Conservation (phyloP, 2,113 vertebrate species). For the Melozone crissalis region DNA sequence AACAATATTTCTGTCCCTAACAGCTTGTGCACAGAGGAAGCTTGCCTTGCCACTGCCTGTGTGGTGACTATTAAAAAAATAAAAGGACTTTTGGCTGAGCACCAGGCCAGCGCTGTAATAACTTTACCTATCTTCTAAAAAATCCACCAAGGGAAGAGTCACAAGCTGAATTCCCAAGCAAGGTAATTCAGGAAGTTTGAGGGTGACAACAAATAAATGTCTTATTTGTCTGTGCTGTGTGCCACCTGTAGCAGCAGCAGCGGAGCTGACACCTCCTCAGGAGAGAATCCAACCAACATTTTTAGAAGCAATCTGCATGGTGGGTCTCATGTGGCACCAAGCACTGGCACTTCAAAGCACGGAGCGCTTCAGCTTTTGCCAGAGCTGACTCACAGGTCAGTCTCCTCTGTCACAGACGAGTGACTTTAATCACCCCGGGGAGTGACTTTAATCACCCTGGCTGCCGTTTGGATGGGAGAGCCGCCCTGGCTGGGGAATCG, state of each 20-base stretch:
- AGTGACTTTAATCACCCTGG: conserved; percentile 18
- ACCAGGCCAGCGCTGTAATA: accelerated
- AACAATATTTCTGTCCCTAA: neutral
- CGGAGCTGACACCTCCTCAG: neutral
- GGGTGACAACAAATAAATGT: neutral
- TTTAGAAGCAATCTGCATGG: conserved; percentile 53
- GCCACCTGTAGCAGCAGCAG: neutral
- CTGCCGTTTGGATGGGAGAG: neutral
- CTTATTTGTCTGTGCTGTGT: neutral
- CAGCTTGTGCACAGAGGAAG: neutral
- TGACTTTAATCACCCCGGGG: conserved; percentile 3
- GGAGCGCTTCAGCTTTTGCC: neutral
- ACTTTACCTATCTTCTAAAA: neutral
- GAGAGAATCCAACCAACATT: neutral
- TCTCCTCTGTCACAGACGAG: neutral
- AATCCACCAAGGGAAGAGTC: neutral
- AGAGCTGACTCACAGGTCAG: conserved; percentile 47
- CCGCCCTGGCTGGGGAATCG: neutral
- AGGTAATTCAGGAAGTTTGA: neutral
- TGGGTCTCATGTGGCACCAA: neutral
- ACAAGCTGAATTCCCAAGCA: neutral
- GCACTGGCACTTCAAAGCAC: conserved; percentile 2
- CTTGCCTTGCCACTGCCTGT: neutral
- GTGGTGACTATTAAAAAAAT: neutral
- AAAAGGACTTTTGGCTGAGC: neutral